Evolutionary conservation across 2,797 vertebrate genomes (phyloP).

Genomic region (Poeciliopsis gracilis): DNA sequence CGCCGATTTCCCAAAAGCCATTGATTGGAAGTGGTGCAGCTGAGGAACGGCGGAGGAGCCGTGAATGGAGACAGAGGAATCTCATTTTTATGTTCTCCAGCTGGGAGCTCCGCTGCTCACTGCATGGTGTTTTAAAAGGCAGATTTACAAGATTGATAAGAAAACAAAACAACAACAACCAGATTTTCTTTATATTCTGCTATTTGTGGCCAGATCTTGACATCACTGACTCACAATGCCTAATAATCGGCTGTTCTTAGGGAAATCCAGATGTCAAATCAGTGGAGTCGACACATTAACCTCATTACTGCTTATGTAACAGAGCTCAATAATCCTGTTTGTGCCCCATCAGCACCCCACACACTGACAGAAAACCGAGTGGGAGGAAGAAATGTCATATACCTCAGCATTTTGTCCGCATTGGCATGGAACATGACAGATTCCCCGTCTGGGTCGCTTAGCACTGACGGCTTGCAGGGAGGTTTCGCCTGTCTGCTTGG

Average conservation of each 20-base stretch:
- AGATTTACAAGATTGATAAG: too few species aligned
- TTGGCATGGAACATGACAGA: slow-evolving; percentile 68
- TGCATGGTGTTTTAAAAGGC: slow-evolving; percentile 14
- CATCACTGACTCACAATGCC: slow-evolving; percentile 43
- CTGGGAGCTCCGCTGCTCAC: slow-evolving; percentile 66
- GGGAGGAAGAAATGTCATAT: slow-evolving; percentile 61
- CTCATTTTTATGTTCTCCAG: slow-evolving; percentile 69
- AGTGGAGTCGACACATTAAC: slow-evolving; percentile 49
- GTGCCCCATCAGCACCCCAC: slow-evolving; percentile 35
- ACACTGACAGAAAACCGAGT: slow-evolving; percentile 49
- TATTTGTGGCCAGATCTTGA: slow-evolving; percentile 28
- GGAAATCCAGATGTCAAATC: slow-evolving; percentile 53
- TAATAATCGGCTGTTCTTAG: slow-evolving; percentile 40
- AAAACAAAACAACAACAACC: not conserved
- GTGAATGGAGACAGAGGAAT: slow-evolving; percentile 68
- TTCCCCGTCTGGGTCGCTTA: slow-evolving; percentile 64
- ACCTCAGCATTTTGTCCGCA: slow-evolving; percentile 64
- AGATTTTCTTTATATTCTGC: not conserved
- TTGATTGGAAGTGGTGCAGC: slow-evolving; percentile 76
- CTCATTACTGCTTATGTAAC: slow-evolving; percentile 57
- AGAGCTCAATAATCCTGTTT: slow-evolving; percentile 28
- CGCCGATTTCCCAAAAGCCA: slow-evolving; percentile 72
- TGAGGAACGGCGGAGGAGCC: slow-evolving; percentile 65
- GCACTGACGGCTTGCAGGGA: slow-evolving; percentile 65
- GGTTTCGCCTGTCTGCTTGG: slow-evolving; percentile 66